Evolutionary conservation across 2,888 invertebrate species (phyloP).

Genomic region (Beris morrisii): DNA sequence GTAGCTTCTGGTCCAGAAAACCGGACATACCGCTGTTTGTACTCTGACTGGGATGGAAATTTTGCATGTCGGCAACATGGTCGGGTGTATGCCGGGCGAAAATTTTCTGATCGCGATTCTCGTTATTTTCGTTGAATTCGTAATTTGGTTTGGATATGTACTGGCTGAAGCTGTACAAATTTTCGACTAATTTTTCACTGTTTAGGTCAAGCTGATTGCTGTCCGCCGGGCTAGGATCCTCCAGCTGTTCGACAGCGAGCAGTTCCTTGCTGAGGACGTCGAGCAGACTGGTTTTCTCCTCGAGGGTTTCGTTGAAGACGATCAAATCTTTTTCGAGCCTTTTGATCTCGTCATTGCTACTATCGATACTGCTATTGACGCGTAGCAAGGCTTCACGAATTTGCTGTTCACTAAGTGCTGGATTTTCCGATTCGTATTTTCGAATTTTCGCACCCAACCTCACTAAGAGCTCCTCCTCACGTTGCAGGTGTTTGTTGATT

Average conservation of each 20-base stretch:
- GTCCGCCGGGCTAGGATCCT: not conserved
- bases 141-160: conserved; percentile 39
- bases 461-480: conserved; percentile 73
- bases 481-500: conserved; percentile 71
- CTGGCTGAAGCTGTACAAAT: conserved; percentile 37
- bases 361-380: conserved; percentile 60
- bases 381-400: conserved; percentile 58
- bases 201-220: conserved; percentile 16
- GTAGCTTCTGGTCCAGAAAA: conserved; percentile 14
- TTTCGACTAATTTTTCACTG: conserved; percentile 32
- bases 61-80: conserved; percentile 15
- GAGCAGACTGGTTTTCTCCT: conserved; percentile 60
- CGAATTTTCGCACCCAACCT: conserved; percentile 67
- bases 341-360: conserved; percentile 60
- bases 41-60: conserved; percentile 10
- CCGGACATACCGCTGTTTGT: conserved; percentile 6
- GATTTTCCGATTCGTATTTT: conserved; percentile 61
- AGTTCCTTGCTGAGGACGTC: conserved; percentile 61
- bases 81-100: conserved; percentile 17
- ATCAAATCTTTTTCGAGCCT: conserved; percentile 59
- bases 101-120: conserved; percentile 34
- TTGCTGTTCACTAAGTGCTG: conserved; percentile 52
- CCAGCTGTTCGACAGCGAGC: conserved; percentile 6
- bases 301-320: conserved; percentile 60
- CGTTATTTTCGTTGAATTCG: conserved; percentile 39